phyloP scores from a whole-genome alignment of 2,888 invertebrate species.

The Agrotis segetum region DNA sequence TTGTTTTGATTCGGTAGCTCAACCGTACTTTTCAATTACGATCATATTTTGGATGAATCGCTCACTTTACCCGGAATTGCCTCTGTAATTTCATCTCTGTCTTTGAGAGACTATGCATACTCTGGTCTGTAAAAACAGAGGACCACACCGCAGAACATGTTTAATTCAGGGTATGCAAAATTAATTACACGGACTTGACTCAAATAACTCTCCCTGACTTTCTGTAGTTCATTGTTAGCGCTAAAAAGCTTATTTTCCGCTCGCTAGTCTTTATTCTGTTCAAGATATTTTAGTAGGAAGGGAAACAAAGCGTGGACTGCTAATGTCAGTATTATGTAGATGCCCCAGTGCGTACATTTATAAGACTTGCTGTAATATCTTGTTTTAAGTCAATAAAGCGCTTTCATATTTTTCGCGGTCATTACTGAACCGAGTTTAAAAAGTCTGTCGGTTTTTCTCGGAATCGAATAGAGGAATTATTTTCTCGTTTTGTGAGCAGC shows the following conservation, averaged over 20 bases:
- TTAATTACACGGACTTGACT: slow-evolving; percentile 60
- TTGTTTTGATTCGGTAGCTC: neutral
- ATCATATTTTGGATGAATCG: neutral
- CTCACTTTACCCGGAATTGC: slow-evolving; percentile 29
- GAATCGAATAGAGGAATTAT: slow-evolving; percentile 53
- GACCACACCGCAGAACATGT: slow-evolving; percentile 28
- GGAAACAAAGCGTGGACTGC: slow-evolving; percentile 64
- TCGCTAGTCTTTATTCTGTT: slow-evolving; percentile 64
- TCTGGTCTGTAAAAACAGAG: neutral
- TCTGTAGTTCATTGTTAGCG: slow-evolving; percentile 60
- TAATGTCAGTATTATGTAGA: slow-evolving; percentile 67
- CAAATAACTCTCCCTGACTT: slow-evolving; percentile 52
- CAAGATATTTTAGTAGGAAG: slow-evolving; percentile 64
- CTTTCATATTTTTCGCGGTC: slow-evolving; percentile 61
- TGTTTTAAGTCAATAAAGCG: slow-evolving; percentile 59
- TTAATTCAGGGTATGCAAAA: slow-evolving; percentile 58
- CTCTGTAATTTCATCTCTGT: slow-evolving; percentile 26
- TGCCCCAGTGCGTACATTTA: slow-evolving; percentile 60
- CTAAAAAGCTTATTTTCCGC: slow-evolving; percentile 68
- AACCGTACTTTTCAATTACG: slow-evolving; percentile 25
- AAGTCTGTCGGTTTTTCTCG: slow-evolving; percentile 42
- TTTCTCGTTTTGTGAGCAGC: slow-evolving; percentile 49
- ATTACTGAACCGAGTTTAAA: slow-evolving; percentile 60
- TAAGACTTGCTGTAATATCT: slow-evolving; percentile 60
- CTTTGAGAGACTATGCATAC: no score